These are phyloP conservation scores for Neopipo cinnamomea DNA, from an alignment of 2,113 vertebrate genomes.

Conservation along the genomic window DNA sequence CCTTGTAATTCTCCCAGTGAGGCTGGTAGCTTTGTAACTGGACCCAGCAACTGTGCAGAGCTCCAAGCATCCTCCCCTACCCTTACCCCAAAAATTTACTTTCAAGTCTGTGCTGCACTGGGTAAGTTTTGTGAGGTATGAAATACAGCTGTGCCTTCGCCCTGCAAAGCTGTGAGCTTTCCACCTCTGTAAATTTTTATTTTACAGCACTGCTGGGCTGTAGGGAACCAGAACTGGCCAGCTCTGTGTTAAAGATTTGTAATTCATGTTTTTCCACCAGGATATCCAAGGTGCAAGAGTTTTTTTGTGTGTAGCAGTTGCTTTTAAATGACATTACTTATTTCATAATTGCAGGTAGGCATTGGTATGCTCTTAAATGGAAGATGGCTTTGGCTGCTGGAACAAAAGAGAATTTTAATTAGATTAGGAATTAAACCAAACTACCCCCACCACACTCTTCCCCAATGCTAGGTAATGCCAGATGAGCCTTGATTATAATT, in stretches of 20 bases:
- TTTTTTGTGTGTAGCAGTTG: neutral
- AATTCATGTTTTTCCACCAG: neutral
- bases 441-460: neutral
- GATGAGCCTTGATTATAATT: neutral
- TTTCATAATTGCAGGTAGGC: neutral
- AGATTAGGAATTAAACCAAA: neutral
- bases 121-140: neutral
- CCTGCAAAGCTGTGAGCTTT: neutral
- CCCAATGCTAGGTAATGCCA: neutral
- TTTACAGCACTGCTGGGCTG: neutral
- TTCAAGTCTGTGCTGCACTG: neutral
- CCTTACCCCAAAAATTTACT: neutral
- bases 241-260: neutral
- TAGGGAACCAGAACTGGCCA: neutral
- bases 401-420: constrained; percentile 23
- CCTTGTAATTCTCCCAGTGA: neutral
- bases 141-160: neutral
- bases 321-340: neutral
- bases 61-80: neutral
- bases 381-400: neutral
- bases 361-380: neutral
- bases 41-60: neutral
- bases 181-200: neutral
- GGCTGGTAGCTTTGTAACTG: neutral
- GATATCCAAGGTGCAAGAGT: neutral